Conservation (phyloP, 2,888 invertebrate species). For the Limnephilus rhombicus region DNA sequence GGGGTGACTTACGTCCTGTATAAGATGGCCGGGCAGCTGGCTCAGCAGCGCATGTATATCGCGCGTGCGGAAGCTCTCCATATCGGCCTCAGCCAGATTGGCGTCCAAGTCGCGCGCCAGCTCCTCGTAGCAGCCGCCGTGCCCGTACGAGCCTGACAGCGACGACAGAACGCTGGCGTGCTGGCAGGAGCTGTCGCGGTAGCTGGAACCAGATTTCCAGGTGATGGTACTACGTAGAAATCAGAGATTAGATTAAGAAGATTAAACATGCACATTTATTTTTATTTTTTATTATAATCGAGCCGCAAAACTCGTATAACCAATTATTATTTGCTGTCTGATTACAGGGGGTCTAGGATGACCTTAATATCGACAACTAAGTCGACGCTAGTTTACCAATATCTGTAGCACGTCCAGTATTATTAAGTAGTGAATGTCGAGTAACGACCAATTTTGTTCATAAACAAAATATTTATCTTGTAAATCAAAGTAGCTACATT, state of each 20-base stretch:
- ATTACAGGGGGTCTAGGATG: too few species aligned
- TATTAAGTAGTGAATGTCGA: too few species aligned
- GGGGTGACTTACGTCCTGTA: conserved; percentile 75
- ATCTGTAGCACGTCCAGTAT: too few species aligned
- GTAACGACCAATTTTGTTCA: too few species aligned
- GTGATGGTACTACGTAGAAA: conserved; percentile 1
- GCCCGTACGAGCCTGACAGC: conserved; percentile 88
- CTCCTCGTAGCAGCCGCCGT: conserved; percentile 87
- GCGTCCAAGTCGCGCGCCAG: conserved; percentile 93
- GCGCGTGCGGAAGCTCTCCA: conserved; percentile 95
- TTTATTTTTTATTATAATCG: not conserved
- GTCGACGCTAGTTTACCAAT: too few species aligned
- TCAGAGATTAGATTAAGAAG: not conserved
- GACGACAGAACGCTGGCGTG: conserved; percentile 89
- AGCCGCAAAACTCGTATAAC: too few species aligned
- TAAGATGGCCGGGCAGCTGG: conserved; percentile 78
- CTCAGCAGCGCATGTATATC: conserved; percentile 93
- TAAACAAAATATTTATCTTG: too few species aligned
- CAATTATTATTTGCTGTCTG: too few species aligned
- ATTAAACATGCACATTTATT: not conserved
- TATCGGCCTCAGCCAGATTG: conserved; percentile 95
- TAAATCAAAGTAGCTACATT: not conserved
- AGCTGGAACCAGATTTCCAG: conserved; percentile 75
- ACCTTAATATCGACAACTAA: too few species aligned
- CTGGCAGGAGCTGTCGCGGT: conserved; percentile 89